Evolutionary conservation across 2,888 invertebrate species (phyloP), one percentile per base, ranked within the genome.

Genomic region (Pheosia gnoma): DNA sequence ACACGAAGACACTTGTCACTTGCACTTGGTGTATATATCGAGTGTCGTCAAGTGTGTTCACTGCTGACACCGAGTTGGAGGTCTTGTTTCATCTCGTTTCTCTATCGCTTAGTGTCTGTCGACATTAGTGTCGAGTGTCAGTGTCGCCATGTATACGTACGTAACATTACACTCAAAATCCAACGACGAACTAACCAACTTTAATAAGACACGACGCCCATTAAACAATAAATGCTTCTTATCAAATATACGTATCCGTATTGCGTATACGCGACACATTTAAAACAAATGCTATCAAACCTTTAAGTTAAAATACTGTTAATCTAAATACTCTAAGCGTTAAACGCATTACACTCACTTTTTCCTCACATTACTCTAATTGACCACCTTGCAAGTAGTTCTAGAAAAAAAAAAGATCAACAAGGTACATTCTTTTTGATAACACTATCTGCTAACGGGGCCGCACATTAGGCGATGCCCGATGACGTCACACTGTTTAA

Each of bases 371-470:
- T 55, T 5, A 54, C 52, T n/a, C 52, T 53, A 53, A 53, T 53
- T 37, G 53, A 53, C 37, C 9, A 53, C 10, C 9, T 25, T 53
- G 36, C 37, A 47, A 11, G 47, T 53, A 8, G 37, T 53, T 37
- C 11, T 38, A 53, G 9, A 37, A 11, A 37, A 10, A 8, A 37
- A 37, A 37, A 53, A 37, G 25, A 37, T 53, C 37, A 53, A 37
- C 8, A 8, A 47, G n/a, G 53, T 37, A 37, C 41, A 56, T 54
- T 54, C 38, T 43, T 13, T 43, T 56, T 25, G 56, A 56, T 56
- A 56, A 56, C 8, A 4, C 5, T 56, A 56, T 56, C 56, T 43
- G 43, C 13, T 57, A 57, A 57, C 57, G 43, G 57, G 57, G 45
- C 9, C 25, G 9, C 9, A 10, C 57, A 57, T 57, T 56, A 56